Percentiles rank a stretch among this genome's conserved stretches.
Evolutionary conservation across 2,888 invertebrate genomes (phyloP).

Genomic region (Cerceris rybyensis): DNA sequence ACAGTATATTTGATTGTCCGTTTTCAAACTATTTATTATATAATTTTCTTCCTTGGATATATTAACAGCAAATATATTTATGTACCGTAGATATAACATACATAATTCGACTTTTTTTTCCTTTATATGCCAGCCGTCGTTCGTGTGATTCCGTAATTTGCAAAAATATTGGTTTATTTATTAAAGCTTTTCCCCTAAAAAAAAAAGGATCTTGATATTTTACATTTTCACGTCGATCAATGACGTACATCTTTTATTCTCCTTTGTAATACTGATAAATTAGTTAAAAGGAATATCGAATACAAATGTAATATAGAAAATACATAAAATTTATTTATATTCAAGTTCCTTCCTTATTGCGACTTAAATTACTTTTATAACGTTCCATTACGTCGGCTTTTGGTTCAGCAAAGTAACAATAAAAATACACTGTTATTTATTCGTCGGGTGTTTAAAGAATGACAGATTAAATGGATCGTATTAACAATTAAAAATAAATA

Average conservation of each 20-base stretch:
- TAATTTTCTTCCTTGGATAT: conserved; percentile 12
- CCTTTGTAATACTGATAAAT: neutral
- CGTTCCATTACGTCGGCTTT: neutral
- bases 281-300: conserved; percentile 7
- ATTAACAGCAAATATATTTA: conserved; percentile 29
- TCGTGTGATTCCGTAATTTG: neutral
- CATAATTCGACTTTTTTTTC: neutral
- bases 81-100: neutral
- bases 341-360: neutral
- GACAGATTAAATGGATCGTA: conserved; percentile 10
- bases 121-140: neutral
- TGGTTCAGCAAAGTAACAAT: conserved; percentile 6
- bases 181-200: neutral
- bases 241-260: neutral
- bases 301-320: neutral
- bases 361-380: neutral
- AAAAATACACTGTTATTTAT: conserved; percentile 25
- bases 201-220: too few species aligned
- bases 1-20: conserved; percentile 16
- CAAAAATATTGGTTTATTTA: conserved; percentile 25
- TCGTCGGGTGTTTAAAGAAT: conserved; percentile 5
- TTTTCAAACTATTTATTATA: conserved; percentile 41
- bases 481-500: conserved; percentile 8
- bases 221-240: neutral
- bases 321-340: conserved; percentile 3